A percentile compares a stretch with the other conserved stretches of the same genome.
phyloP scores from a whole-genome alignment of 1,140 invertebrate species.

The Conus ventricosus region DNA sequence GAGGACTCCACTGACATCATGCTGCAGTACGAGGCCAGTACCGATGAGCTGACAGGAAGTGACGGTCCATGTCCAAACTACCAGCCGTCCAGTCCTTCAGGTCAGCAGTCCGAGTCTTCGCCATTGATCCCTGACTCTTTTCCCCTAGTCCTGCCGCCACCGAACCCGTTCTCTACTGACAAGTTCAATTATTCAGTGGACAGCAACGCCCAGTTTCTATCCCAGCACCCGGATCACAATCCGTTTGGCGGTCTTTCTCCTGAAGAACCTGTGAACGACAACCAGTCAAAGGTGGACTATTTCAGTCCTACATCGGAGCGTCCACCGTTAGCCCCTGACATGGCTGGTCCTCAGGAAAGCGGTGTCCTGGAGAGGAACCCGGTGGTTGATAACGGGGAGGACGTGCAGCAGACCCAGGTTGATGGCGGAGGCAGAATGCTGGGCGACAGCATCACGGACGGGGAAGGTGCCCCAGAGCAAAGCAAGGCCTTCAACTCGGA shows the following conservation, averaged over 20 bases:
- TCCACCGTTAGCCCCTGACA: too few relatives aligned
- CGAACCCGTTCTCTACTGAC: background rate
- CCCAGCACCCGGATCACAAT: background rate
- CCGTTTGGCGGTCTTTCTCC: too few relatives aligned
- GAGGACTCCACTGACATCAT: background rate
- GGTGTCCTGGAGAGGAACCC: too few relatives aligned
- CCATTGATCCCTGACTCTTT: background rate
- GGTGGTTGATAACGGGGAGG: too few relatives aligned
- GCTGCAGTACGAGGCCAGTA: background rate
- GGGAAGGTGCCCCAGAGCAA: background rate
- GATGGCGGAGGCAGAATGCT: background rate
- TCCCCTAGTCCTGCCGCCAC: background rate
- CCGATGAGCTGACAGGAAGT: background rate
- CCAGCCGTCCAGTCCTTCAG: background rate
- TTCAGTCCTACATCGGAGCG: too few relatives aligned
- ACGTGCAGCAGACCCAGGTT: background rate
- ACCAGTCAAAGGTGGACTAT: too few relatives aligned
- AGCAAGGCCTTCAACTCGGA: background rate
- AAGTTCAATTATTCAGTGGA: background rate
- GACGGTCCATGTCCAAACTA: background rate
- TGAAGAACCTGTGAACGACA: too few relatives aligned
- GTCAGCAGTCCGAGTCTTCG: background rate
- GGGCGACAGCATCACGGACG: too few relatives aligned
- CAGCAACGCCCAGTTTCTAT: background rate
- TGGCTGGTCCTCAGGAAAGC: too few relatives aligned